A percentile compares a stretch with the other conserved stretches of the same genome.
Conservation (phyloP, 1,140 invertebrate genomes). For the Saccostrea cuccullata region DNA sequence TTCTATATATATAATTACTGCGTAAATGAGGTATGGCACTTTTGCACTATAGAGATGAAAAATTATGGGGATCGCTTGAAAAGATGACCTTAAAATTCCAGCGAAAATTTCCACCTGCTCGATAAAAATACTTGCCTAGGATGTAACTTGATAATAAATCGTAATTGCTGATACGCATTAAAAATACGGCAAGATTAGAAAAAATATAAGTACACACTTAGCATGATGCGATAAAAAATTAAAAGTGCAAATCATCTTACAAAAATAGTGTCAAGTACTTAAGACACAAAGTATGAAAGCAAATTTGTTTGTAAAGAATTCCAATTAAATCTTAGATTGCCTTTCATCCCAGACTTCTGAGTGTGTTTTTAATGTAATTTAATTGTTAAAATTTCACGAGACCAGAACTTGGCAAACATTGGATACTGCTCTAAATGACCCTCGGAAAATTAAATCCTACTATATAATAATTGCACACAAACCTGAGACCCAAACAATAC, state of each 20-base stretch:
- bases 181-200: neutral
- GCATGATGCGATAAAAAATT: neutral
- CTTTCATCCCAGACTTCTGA: neutral
- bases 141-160: neutral
- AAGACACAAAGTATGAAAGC: neutral
- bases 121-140: neutral
- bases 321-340: neutral
- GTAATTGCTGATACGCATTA: neutral
- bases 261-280: neutral
- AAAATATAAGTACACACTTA: too few species aligned
- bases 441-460: neutral
- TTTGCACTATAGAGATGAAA: constrained; percentile 17
- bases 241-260: neutral
- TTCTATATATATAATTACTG: too few species aligned
- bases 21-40: neutral
- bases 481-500: neutral
- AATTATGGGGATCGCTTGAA: neutral
- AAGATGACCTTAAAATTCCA: neutral
- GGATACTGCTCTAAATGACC: neutral
- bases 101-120: neutral
- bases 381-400: neutral
- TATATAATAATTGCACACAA: neutral
- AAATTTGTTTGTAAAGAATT: neutral
- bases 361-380: neutral
- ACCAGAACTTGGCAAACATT: neutral